Conservation (phyloP, 2,888 invertebrate species). For the Salpingus planirostris region DNA sequence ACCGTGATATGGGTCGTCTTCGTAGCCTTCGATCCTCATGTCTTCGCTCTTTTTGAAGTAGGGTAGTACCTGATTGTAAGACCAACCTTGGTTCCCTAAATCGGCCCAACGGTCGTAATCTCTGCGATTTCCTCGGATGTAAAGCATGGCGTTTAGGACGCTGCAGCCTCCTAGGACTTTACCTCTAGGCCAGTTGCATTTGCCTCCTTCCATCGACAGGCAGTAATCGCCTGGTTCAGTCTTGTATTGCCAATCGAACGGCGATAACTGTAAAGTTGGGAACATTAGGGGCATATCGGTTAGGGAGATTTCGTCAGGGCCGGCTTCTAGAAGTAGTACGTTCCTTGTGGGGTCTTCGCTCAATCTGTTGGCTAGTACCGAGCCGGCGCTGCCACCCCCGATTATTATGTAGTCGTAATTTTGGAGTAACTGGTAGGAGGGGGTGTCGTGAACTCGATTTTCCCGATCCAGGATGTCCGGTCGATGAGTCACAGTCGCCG, state of each 20-base stretch:
- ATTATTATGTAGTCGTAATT: conserved; percentile 73
- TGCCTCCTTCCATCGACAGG: conserved; percentile 53
- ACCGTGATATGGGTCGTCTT: conserved; percentile 56
- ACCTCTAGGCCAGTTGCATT: conserved; percentile 70
- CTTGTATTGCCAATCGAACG: conserved; percentile 74
- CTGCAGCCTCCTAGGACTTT: conserved; percentile 75
- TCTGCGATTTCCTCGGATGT: conserved; percentile 70
- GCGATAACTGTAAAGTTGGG: conserved; percentile 60
- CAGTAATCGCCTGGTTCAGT: conserved; percentile 69
- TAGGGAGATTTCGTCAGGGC: conserved; percentile 45
- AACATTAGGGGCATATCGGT: conserved; percentile 66
- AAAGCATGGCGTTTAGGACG: conserved; percentile 83
- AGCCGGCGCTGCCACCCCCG: conserved; percentile 76
- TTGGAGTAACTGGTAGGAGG: conserved; percentile 46
- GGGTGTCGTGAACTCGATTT: conserved; percentile 48
- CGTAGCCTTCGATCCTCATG: conserved; percentile 55
- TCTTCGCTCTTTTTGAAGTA: conserved; percentile 78
- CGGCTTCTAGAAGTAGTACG: conserved; percentile 72
- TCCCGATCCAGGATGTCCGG: conserved; percentile 61
- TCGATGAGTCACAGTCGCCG: conserved; percentile 54
- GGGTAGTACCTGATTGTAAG: conserved; percentile 60
- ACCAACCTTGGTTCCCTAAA: conserved; percentile 71
- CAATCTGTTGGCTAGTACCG: conserved; percentile 68
- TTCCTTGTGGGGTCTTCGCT: conserved; percentile 65
- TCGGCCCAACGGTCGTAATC: conserved; percentile 83